Evolutionary conservation across 1,140 invertebrate genomes (phyloP).

Genomic region (Bombus consobrinus): DNA sequence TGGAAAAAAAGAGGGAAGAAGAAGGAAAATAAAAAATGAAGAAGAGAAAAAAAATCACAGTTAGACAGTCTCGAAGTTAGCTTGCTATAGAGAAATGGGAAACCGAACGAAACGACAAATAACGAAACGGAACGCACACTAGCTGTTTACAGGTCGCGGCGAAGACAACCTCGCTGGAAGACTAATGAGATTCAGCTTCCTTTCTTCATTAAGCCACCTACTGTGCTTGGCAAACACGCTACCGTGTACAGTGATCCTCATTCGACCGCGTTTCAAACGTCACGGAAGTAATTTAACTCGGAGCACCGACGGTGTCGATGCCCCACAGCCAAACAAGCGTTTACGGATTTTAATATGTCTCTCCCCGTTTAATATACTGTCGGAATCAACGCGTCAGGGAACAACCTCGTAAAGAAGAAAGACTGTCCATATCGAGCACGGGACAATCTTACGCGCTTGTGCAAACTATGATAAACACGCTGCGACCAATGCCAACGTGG

Average conservation of each 20-base stretch:
- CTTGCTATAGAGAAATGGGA: constrained; percentile 7
- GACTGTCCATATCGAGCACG: constrained; percentile 17
- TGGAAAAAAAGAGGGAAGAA: neutral
- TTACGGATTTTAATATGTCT: constrained; percentile 41
- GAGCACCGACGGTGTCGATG: constrained; percentile 32
- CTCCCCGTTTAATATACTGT: constrained; percentile 24
- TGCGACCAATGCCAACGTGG: constrained; percentile 26
- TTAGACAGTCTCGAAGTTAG: neutral
- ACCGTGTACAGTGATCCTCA: constrained; percentile 44
- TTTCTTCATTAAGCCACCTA: constrained; percentile 63
- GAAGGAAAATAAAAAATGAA: neutral
- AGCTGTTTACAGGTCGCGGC: constrained; percentile 40
- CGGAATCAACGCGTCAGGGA: constrained; percentile 17
- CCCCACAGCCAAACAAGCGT: constrained; percentile 13
- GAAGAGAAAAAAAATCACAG: neutral
- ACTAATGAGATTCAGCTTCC: constrained; percentile 68
- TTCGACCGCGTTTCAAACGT: constrained; percentile 26
- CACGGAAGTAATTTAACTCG: constrained; percentile 40
- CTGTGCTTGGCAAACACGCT: constrained; percentile 34
- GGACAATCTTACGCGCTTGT: constrained; percentile 57
- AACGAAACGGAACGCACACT: constrained; percentile 2
- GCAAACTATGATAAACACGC: constrained; percentile 62
- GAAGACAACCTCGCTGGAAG: constrained; percentile 46
- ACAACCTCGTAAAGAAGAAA: constrained; percentile 41
- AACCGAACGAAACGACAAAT: constrained; percentile 18